phyloP scores from a whole-genome alignment of 2,888 invertebrate species.

The Agrotis ipsilon region DNA sequence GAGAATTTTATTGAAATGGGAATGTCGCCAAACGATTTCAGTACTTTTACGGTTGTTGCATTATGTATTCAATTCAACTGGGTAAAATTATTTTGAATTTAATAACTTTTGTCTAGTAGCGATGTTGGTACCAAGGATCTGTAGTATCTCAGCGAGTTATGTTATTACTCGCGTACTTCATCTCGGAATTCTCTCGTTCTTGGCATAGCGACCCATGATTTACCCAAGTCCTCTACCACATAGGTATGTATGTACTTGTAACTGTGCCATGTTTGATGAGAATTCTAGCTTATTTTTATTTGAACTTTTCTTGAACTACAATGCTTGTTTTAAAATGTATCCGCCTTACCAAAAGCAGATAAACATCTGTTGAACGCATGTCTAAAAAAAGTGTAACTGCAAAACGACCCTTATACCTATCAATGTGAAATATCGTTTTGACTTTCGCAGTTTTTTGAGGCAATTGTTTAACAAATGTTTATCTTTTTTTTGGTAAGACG shows the following conservation, averaged over 20 bases:
- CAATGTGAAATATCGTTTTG: no score
- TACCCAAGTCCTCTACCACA: background rate
- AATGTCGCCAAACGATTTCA: slow-evolving; percentile 47
- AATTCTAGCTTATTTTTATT: background rate
- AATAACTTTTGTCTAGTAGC: slow-evolving; percentile 40
- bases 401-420: no score
- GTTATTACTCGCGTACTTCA: slow-evolving; percentile 45
- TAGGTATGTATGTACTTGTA: background rate
- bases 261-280: slow-evolving; percentile 10
- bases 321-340: background rate
- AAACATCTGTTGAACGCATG: background rate
- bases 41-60: slow-evolving; percentile 38
- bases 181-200: slow-evolving; percentile 41
- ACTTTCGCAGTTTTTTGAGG: no score
- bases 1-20: slow-evolving; percentile 45
- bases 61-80: slow-evolving; percentile 54
- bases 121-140: slow-evolving; percentile 5
- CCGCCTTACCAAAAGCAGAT: no score
- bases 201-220: slow-evolving; percentile 40
- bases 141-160: slow-evolving; percentile 38
- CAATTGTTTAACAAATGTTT: no score
- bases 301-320: slow-evolving; percentile 1
- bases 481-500: no score
- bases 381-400: no score
- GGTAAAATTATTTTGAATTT: slow-evolving; percentile 55